phyloP scores from a whole-genome alignment of 1,140 invertebrate genomes.

The Cydia amplana region DNA sequence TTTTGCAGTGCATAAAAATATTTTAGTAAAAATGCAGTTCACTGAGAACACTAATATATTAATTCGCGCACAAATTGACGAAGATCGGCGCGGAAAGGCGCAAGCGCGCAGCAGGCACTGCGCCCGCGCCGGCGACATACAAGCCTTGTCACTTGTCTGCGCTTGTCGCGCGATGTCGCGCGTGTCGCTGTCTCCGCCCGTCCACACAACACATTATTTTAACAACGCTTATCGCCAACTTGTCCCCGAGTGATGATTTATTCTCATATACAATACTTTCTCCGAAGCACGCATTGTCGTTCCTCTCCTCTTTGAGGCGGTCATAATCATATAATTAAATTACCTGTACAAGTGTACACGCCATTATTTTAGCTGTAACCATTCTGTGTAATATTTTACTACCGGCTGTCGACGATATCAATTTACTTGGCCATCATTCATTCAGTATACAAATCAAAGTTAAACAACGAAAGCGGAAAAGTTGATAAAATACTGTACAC shows the following conservation, averaged over 20 bases:
- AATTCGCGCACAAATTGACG: background rate
- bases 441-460: background rate
- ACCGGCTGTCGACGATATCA: conserved; percentile 12
- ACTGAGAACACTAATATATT: background rate
- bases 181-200: conserved; percentile 46
- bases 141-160: conserved; percentile 54
- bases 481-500: too few species aligned
- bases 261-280: conserved; percentile 58
- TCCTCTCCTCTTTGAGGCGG: conserved; percentile 50
- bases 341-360: conserved; percentile 23
- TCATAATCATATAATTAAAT: conserved; percentile 40
- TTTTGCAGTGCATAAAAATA: too few species aligned
- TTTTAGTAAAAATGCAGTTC: background rate
- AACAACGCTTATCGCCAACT: conserved; percentile 68
- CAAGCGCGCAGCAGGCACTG: background rate
- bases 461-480: background rate
- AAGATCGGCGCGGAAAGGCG: background rate
- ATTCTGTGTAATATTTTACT: conserved; percentile 23
- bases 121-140: conserved; percentile 36
- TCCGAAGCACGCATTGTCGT: conserved; percentile 51
- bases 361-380: conserved; percentile 19
- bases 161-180: conserved; percentile 54
- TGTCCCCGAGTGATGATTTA: conserved; percentile 71
- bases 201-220: conserved; percentile 58
- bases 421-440: background rate